Evolutionary conservation across 1,140 invertebrate species (phyloP).

Genomic region (Drusus annulatus): DNA sequence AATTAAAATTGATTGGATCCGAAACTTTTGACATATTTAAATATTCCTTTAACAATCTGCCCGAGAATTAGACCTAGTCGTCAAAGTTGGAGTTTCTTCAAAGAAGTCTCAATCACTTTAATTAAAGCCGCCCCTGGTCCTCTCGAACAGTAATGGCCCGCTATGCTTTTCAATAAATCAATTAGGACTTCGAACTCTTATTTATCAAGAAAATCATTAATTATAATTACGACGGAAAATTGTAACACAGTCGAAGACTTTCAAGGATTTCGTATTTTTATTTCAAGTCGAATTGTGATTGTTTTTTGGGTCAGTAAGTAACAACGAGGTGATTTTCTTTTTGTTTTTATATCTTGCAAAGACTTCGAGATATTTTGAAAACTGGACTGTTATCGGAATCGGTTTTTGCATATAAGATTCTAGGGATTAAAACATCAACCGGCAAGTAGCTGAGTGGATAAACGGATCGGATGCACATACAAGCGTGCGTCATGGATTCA

Average conservation of each 20-base stretch:
- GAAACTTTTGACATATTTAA: conserved; percentile 24
- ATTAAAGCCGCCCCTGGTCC: neutral
- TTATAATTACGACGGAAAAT: neutral
- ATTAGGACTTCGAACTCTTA: conserved; percentile 1
- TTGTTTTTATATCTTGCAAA: no score
- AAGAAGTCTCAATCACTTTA: conserved; percentile 30
- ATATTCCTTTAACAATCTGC: conserved; percentile 25
- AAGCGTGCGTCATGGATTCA: no score
- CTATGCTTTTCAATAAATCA: conserved; percentile 30
- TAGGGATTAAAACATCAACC: no score
- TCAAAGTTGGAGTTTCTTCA: conserved; percentile 19
- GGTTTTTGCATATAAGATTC: no score
- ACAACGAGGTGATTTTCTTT: no score
- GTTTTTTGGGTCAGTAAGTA: neutral
- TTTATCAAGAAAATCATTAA: conserved; percentile 32
- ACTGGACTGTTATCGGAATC: no score
- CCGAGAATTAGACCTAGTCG: conserved; percentile 1
- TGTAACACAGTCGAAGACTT: neutral
- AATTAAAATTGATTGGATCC: conserved; percentile 31
- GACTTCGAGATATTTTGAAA: no score
- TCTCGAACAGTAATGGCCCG: neutral
- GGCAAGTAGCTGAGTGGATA: no score
- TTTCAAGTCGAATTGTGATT: neutral
- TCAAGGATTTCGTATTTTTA: neutral
- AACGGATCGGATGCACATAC: no score